Conservation (phyloP, 2,797 vertebrate genomes). For the Crypturellus tataupa region DNA sequence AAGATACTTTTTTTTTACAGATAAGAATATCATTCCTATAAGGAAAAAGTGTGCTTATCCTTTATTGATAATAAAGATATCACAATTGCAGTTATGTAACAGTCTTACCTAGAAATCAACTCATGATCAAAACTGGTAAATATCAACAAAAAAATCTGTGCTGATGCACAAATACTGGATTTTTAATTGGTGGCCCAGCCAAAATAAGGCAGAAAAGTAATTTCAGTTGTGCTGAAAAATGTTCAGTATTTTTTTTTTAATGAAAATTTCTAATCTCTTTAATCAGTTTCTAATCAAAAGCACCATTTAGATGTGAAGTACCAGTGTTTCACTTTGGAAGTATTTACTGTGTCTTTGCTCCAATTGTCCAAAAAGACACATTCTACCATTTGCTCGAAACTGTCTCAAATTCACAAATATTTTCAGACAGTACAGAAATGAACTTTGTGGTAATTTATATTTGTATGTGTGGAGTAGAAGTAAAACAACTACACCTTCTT, state of each 20-base stretch:
- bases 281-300: slow-evolving; percentile 6
- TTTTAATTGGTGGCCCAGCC: not conserved
- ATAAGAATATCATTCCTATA: not conserved
- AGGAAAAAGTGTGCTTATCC: not conserved
- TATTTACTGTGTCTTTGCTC: slow-evolving; percentile 26
- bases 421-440: not conserved
- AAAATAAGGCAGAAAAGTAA: not conserved
- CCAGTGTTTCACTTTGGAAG: not conserved
- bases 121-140: not conserved
- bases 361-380: not conserved
- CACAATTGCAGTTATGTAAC: not conserved
- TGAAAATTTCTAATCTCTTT: not conserved
- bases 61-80: not conserved
- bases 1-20: not conserved
- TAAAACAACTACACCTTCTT: not conserved
- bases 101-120: not conserved
- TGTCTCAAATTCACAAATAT: not conserved
- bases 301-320: not conserved
- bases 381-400: slow-evolving; percentile 32
- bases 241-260: not conserved
- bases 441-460: not conserved
- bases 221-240: not conserved
- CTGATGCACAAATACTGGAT: not conserved
- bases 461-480: accelerated
- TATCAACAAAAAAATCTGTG: not conserved